Evolutionary conservation across 2,797 vertebrate species (phyloP), one percentile per base, ranked within the genome.

Genomic region (Lagocephalus sceleratus): DNA sequence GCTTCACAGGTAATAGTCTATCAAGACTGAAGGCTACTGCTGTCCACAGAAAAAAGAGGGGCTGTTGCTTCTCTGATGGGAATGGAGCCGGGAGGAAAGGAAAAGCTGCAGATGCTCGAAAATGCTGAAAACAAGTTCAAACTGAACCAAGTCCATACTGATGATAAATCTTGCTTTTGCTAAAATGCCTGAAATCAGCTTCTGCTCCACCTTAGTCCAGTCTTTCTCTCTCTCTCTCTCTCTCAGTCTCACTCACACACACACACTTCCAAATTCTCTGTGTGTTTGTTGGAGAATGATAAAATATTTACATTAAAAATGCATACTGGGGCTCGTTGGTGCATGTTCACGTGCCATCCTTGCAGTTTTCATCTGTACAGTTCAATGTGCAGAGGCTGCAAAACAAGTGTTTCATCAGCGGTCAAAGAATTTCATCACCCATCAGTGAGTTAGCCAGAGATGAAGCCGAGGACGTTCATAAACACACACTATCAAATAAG

Each of bases 331-430:
- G 12, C 40, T 42, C 39, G 41, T 29, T 56, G 39, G 35, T 25
- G n/a, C 26, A 51, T 60, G 46, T 53, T 57, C 20, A 66, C 63
- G 55, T 35, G 5, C 49, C 42, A 29, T 49, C 20, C 67, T 40
- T 22, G 25, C 29, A 29, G 29, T 29, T 25, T 25, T 25, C 8
- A 25, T 6, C 47, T 47, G 53, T 55, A 43, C 45, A 60, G 35
- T 70, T 68, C 66, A 57, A 75, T 71, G 60, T 55, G 51, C 51
- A 66, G 71, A 57, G 44, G 40, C 40, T 54, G 29, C 20, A 69
- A 77, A 71, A 64, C 54, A 51, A 63, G 53, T 21, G 48, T 71
- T 80, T 78, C 71, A 77, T 68, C 64, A 73, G 57, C 44, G 51
- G 29, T 50, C 47, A 56, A 23, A 26, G 19, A 68, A 44, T 80